phyloP scores from a whole-genome alignment of 2,797 vertebrate species.

The Columba guinea region DNA sequence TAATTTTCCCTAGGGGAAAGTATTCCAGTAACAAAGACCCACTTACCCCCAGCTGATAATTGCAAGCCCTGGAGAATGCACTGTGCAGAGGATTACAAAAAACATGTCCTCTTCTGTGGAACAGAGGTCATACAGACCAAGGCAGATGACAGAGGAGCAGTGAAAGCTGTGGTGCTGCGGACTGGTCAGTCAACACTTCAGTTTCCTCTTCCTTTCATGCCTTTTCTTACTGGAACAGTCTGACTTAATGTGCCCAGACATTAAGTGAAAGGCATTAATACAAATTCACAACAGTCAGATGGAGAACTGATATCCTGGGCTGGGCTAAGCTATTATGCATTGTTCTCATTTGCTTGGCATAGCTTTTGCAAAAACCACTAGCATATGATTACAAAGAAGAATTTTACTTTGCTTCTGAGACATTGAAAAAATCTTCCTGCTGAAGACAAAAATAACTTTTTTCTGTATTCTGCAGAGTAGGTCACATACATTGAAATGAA shows the following conservation, averaged over 20 bases:
- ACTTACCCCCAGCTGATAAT: constrained; percentile 43
- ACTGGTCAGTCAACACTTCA: constrained; percentile 70
- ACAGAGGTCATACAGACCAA: constrained; percentile 80
- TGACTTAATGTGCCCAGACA: neutral
- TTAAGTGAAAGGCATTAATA: neutral
- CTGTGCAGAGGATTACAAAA: constrained; percentile 72
- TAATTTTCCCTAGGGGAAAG: constrained; percentile 78
- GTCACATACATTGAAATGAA: neutral
- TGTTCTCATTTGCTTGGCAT: neutral
- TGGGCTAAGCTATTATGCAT: neutral
- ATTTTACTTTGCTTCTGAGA: neutral
- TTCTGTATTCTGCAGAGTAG: neutral
- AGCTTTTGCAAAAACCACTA: neutral
- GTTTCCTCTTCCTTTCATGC: neutral
- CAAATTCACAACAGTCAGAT: neutral
- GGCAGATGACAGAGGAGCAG: constrained; percentile 15
- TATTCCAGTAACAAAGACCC: constrained; percentile 78
- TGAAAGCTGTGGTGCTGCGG: constrained; percentile 75
- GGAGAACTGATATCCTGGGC: neutral
- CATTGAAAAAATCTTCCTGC: neutral
- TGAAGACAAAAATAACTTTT: neutral
- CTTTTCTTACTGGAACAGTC: neutral
- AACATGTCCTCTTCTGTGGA: constrained; percentile 80
- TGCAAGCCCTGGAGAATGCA: constrained; percentile 70
- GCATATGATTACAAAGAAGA: neutral